These are phyloP conservation scores for Coenonympha arcania DNA, from an alignment of 2,888 invertebrate genomes.

Conservation along the genomic window DNA sequence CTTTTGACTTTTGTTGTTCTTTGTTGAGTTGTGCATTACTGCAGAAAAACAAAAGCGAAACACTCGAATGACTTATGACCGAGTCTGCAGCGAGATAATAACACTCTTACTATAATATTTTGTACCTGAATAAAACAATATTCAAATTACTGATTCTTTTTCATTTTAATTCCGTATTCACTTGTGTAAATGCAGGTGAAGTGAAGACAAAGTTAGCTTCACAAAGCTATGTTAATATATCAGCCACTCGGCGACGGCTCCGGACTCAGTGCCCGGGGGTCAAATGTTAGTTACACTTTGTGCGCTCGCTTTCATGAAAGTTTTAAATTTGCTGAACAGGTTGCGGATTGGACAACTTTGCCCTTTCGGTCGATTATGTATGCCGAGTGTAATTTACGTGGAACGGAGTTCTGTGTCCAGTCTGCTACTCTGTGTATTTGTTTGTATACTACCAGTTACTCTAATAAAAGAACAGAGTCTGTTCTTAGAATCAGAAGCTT, in stretches of 20 bases:
- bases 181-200: neutral
- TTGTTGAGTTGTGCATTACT: too few relatives aligned
- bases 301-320: conserved; percentile 23
- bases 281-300: conserved; percentile 16
- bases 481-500: too few relatives aligned
- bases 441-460: too few relatives aligned
- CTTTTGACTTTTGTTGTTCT: too few relatives aligned
- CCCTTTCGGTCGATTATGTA: conserved; percentile 15
- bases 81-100: too few relatives aligned
- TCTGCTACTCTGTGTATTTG: neutral
- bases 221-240: conserved; percentile 15
- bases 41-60: too few relatives aligned
- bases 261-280: neutral
- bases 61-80: too few relatives aligned
- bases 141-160: too few relatives aligned
- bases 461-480: too few relatives aligned
- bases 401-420: too few relatives aligned
- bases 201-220: conserved; percentile 3
- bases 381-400: neutral
- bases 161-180: neutral
- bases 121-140: too few relatives aligned
- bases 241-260: neutral
- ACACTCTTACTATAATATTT: too few relatives aligned
- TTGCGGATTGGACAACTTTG: conserved; percentile 19
- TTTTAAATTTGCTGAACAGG: conserved; percentile 24